Base-by-base conservation (phyloP, 1,140 invertebrate genomes). In the Odontomachus brunneus region DNA sequence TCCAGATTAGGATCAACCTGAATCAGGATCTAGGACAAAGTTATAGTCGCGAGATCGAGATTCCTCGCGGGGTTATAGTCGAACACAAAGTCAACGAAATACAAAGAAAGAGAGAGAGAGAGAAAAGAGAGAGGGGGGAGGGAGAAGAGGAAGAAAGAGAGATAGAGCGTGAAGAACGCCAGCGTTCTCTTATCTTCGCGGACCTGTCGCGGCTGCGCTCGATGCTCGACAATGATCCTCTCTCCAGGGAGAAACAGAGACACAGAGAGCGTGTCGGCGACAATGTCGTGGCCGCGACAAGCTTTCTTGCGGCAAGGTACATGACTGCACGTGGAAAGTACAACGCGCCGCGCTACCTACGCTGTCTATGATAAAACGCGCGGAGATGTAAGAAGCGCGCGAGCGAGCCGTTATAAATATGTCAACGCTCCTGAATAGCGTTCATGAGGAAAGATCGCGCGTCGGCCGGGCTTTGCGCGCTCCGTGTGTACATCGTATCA, bases 191-290 rank as follows among this genome's bases (percentile, higher is more conserved):
- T 71, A 80, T 71, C 65, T 44, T 71, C 38, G 51, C 69, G 53
- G 24, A 80, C 24, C 65, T 15, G 65, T 80, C 75, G 51, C 38
- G 33, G 29, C 5, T 5, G 29, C 29, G n/a, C 75, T 38, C 51
- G 63, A 55, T 67, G 49, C 51, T 80, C 75, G 55, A 78, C 75
- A 78, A 69, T 78, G 63, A 67, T 78, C 33, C 51, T 69, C 75
- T 33, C n/a, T 44, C 33, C 33, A 65, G 75, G 22, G 51, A 57
- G 75, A 24, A 59, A 80, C 75, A 29, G 51, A 78, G 63, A 78
- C 33, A 33, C 29, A 33, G 38, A 44, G 75, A 80, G 75, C 65
- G 63, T 71, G 75, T 80, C 75, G 75, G 55, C 74, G 60, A 76
- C 62, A 48, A 48, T n/a, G n/a, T n/a, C n/a, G n/a, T n/a, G n/a